A percentile compares a stretch with the other conserved stretches of the same genome.
Evolutionary conservation across 37 sponge, comb jelly and placozoan genomes (phyloP).

Genomic region (Dysidea cf. avara): DNA sequence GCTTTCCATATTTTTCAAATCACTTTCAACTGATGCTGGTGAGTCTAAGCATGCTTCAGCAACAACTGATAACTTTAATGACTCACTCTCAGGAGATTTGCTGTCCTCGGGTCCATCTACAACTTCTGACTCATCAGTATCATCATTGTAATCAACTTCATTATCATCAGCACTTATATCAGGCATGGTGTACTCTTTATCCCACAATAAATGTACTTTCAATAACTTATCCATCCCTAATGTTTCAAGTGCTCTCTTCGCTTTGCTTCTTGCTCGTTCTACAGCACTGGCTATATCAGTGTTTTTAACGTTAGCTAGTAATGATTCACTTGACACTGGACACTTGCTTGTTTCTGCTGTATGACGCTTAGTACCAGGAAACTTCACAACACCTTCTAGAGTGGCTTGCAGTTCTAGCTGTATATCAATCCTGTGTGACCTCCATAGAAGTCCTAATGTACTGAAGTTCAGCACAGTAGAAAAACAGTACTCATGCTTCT

Average conservation of each 20-base stretch:
- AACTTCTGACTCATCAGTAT: constrained; percentile 25
- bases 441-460: constrained; percentile 33
- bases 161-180: constrained; percentile 10
- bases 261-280: constrained; percentile 12
- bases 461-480: constrained; percentile 36
- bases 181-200: too few relatives aligned
- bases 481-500: constrained; percentile 39
- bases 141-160: constrained; percentile 17
- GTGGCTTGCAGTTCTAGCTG: constrained; percentile 22
- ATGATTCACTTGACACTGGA: background rate
- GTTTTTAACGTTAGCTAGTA: background rate
- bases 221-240: constrained; percentile 18
- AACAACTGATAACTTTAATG: too few relatives aligned
- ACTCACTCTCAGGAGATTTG: too few relatives aligned
- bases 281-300: constrained; percentile 15
- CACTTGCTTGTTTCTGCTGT: constrained; percentile 19
- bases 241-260: constrained; percentile 15
- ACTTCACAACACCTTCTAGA: constrained; percentile 4
- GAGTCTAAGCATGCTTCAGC: too few relatives aligned
- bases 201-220: constrained; percentile 2
- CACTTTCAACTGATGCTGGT: too few relatives aligned
- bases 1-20: too few relatives aligned
- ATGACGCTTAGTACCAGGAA: constrained; percentile 13
- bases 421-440: constrained; percentile 26
- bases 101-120: background rate